Conservation (phyloP, 2,888 invertebrate species). For the Oligia latruncula region DNA sequence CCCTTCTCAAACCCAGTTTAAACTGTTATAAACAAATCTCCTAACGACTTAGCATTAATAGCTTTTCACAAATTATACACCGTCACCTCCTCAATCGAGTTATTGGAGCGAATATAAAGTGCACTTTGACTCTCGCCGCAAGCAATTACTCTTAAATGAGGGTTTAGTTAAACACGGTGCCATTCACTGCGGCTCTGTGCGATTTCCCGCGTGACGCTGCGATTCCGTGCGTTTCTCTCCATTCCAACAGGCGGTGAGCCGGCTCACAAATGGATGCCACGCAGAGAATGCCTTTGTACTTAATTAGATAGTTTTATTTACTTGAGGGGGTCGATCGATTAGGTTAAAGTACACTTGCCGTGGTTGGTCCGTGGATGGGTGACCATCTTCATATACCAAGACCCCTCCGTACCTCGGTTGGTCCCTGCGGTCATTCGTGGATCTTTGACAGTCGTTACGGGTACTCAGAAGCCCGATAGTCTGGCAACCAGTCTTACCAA, state of each 20-base stretch:
- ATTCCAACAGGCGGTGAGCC: background rate
- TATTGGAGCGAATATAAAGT: conserved; percentile 23
- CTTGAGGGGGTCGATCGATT: no score
- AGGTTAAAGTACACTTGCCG: no score
- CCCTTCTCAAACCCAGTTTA: background rate
- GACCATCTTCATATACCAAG: no score
- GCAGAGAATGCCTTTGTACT: conserved; percentile 6
- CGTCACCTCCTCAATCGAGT: conserved; percentile 21
- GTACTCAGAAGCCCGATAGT: no score
- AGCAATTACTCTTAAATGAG: conserved; percentile 41
- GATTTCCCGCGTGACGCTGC: no score
- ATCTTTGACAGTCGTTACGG: no score
- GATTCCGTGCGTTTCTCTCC: background rate
- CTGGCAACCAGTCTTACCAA: no score
- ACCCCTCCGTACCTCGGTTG: no score
- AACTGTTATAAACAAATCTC: conserved; percentile 13
- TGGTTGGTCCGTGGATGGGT: no score
- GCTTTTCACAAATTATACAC: conserved; percentile 13
- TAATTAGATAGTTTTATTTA: background rate
- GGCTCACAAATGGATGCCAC: conserved; percentile 7
- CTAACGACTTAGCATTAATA: conserved; percentile 1
- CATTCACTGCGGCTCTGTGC: background rate
- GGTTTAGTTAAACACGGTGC: conserved; percentile 5
- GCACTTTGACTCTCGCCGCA: conserved; percentile 15
- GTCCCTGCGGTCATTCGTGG: no score